Conservation (phyloP, 2,888 invertebrate species). For the Yponomeuta sedellus region DNA sequence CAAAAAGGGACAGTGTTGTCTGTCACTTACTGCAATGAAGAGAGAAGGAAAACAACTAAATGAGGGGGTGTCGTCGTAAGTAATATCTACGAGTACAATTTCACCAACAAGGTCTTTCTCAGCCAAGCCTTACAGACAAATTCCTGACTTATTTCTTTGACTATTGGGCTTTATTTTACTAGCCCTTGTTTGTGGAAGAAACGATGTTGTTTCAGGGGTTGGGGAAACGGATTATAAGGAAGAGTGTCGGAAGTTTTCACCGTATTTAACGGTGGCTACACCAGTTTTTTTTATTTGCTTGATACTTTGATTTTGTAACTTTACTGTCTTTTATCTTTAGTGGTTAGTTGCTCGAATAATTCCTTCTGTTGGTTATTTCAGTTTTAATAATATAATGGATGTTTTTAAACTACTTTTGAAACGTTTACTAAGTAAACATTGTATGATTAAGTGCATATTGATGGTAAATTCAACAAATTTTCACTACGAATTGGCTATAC, state of each 20-base stretch:
- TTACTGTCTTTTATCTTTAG: background rate
- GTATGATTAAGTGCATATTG: no score
- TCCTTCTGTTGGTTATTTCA: no score
- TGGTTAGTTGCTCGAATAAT: background rate
- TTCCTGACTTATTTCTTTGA: background rate
- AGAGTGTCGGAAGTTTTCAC: conserved; percentile 51
- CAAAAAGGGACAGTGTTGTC: conserved; percentile 37
- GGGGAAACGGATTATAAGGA: conserved; percentile 52
- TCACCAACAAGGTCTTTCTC: conserved; percentile 50
- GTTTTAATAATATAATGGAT: no score
- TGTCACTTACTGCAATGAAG: conserved; percentile 31
- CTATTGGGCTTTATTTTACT: background rate
- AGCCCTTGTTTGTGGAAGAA: conserved; percentile 26
- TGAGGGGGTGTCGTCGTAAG: conserved; percentile 66
- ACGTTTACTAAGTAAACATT: no score
- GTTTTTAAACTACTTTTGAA: no score
- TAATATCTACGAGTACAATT: conserved; percentile 47
- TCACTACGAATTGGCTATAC: no score
- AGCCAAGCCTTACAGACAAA: background rate
- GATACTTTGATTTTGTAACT: conserved; percentile 12
- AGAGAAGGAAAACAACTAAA: conserved; percentile 49
- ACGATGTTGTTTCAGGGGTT: conserved; percentile 47
- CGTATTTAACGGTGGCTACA: conserved; percentile 51
- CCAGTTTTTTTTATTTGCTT: conserved; percentile 18
- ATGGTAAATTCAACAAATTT: no score